phyloP scores from a whole-genome alignment of 2,797 vertebrate genomes.

The Vultur gryphus region DNA sequence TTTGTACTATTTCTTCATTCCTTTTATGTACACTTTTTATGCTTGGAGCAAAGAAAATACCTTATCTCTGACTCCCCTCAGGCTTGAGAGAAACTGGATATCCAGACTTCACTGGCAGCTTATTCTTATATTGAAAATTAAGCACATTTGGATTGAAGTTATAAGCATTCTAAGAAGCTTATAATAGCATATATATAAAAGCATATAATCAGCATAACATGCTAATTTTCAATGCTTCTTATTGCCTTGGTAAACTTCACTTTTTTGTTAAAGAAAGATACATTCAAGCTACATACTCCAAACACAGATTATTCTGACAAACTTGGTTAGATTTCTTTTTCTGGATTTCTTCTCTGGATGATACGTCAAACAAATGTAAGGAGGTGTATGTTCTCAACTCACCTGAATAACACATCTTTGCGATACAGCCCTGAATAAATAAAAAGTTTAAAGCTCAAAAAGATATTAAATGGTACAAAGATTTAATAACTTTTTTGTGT shows the following conservation, averaged over 20 bases:
- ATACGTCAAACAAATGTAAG: not conserved
- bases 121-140: not conserved
- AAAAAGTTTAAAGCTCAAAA: not conserved
- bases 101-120: not conserved
- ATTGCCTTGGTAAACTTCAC: not conserved
- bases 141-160: not conserved
- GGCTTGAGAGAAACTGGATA: not conserved
- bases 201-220: not conserved
- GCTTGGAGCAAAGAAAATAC: not conserved
- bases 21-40: not conserved
- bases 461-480: not conserved
- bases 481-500: not conserved
- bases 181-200: not conserved
- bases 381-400: not conserved
- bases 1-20: not conserved
- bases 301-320: not conserved
- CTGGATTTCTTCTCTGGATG: not conserved
- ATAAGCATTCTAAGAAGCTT: not conserved
- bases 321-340: not conserved
- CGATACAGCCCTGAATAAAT: not conserved
- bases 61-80: not conserved
- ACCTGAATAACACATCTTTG: not conserved
- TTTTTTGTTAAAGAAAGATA: not conserved
- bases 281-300: not conserved
- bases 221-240: not conserved